These are phyloP conservation scores for Bicyclus anynana DNA, from an alignment of 1,140 invertebrate species.

Conservation along the genomic window DNA sequence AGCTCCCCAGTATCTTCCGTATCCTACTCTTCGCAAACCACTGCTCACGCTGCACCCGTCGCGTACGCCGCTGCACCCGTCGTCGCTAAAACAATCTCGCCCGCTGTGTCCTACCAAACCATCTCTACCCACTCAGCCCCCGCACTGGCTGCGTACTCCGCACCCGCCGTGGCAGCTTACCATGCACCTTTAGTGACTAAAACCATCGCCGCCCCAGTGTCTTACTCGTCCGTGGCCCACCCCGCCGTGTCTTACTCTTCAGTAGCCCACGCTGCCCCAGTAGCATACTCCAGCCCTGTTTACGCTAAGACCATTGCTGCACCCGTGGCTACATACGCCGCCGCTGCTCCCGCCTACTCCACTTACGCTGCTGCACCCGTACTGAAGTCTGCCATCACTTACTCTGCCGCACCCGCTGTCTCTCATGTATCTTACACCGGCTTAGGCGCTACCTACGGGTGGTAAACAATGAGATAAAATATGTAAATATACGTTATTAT, in stretches of 20 bases:
- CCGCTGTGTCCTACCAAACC: constrained; percentile 19
- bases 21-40: constrained; percentile 42
- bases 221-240: neutral
- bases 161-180: neutral
- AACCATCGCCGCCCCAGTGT: neutral
- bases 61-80: constrained; percentile 21
- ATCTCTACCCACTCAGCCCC: constrained; percentile 3
- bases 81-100: constrained; percentile 14
- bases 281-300: constrained; percentile 10
- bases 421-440: constrained; percentile 33
- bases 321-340: constrained; percentile 25
- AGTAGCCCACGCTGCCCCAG: constrained; percentile 24
- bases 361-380: constrained; percentile 29
- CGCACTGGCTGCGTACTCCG: neutral
- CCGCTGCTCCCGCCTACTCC: constrained; percentile 25
- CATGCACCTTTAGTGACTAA: neutral
- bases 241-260: constrained; percentile 9
- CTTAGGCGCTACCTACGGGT: constrained; percentile 27
- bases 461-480: constrained; percentile 16
- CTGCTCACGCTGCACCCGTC: constrained; percentile 32
- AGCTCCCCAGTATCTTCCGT: constrained; percentile 39
- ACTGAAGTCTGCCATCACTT: constrained; percentile 22
- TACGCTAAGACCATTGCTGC: constrained; percentile 10
- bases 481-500: neutral
- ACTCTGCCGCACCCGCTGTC: constrained; percentile 29